Evolutionary conservation across 2,113 vertebrate species (phyloP), one percentile per base, ranked within the genome.

Genomic region (Nansenia antarctica): DNA sequence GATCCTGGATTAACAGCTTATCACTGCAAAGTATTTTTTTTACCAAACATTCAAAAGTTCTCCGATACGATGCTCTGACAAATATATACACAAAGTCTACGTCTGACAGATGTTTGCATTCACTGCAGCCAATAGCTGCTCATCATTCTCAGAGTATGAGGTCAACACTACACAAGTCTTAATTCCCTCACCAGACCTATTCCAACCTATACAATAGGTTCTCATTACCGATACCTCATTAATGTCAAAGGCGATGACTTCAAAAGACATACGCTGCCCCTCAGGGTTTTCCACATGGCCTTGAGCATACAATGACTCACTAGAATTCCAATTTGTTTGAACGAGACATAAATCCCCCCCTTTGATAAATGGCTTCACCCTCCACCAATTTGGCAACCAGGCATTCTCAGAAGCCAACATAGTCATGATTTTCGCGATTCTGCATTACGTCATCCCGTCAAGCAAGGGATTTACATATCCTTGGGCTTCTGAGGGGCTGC

Each of bases 381-480:
- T n/a, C 8, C 20, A 7, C 30, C 29, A n/a, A 7, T 59, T 31
- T 59, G 29, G 18, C 3, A 5, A 42, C 39, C 39, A 42, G 39
- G 14, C 39, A 42, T 71, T 61, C 57, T 74, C 65, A 74, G 18
- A 47, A 47, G 24, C 59, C 62, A 0, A 62, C n/a, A 71, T 80
- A 80, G 82, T 89, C 82, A 82, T 76, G 59, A 82, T 84, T 85
- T 45, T 31, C 39, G 27, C 78, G 69, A 79, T 80, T 82, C 62
- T 22, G 72, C 65, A 90, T 90, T 85, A 91, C 86, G 64, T 92
- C 88, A 91, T 65, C 63, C 26, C 54, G 72, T 42, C 54, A 31
- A 71, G 70, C 77, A 70, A 65, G 29, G 71, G 62, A 83, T 86
- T 82, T 82, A 79, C 79, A 82, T 88, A 74, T 83, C 65, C 49